phyloP scores from a whole-genome alignment of 2,113 vertebrate species.

The Oreamnos americanus region DNA sequence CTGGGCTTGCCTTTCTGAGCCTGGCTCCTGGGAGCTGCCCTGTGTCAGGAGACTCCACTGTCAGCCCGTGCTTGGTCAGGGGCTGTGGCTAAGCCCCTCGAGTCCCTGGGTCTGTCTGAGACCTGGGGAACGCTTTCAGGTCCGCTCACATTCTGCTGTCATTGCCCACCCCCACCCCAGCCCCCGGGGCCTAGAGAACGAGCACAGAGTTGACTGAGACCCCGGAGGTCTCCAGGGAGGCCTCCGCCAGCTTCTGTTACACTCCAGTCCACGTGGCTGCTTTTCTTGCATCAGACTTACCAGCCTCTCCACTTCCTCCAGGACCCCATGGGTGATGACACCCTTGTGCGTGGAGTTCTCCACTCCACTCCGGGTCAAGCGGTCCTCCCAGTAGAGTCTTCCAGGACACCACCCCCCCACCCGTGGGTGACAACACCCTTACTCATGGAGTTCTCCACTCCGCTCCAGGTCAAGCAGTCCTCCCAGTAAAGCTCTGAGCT shows the following conservation, averaged over 20 bases:
- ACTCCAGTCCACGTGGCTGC: neutral
- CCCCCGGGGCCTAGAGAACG: rapidly evolving
- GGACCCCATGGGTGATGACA: neutral
- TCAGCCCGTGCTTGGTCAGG: neutral
- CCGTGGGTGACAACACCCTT: too few relatives aligned
- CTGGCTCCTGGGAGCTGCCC: neutral
- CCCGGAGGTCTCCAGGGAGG: neutral
- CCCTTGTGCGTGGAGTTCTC: neutral
- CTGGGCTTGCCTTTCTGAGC: too few relatives aligned
- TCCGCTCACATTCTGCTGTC: neutral
- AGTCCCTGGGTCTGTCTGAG: neutral
- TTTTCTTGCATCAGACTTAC: neutral
- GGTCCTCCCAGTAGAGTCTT: neutral
- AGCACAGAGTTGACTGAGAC: neutral
- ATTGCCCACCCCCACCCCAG: rapidly evolving
- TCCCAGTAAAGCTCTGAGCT: neutral
- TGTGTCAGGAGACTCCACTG: neutral
- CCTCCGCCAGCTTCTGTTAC: neutral
- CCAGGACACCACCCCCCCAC: neutral
- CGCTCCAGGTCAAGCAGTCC: neutral
- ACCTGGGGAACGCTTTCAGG: neutral
- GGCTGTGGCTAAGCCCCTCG: neutral
- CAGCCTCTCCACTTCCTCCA: neutral
- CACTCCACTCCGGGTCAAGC: rapidly evolving
- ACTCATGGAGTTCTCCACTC: neutral